phyloP scores from a whole-genome alignment of 30 jellyfish, hydroid and myxozoan genomes.

The Calvadosia cruxmelitensis region DNA sequence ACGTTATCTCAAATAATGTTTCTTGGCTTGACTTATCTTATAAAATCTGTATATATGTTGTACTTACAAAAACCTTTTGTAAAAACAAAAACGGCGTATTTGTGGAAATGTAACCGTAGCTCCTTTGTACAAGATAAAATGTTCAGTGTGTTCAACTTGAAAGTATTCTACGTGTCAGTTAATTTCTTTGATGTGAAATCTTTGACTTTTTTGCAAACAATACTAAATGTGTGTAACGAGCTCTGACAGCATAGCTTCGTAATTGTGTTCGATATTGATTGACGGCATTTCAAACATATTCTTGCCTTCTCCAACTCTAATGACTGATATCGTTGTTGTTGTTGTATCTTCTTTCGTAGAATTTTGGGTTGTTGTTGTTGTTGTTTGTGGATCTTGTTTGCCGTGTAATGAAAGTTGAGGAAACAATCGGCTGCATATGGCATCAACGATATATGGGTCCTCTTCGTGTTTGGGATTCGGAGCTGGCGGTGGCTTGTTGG shows the following conservation, averaged over 20 bases:
- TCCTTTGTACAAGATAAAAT: too few relatives aligned
- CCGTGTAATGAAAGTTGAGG: slow-evolving; percentile 56
- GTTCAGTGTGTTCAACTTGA: too few relatives aligned
- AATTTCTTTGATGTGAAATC: neutral
- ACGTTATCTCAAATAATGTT: too few relatives aligned
- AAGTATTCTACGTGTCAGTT: too few relatives aligned
- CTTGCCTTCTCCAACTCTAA: slow-evolving; percentile 32
- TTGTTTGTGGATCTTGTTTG: neutral
- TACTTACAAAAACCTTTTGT: too few relatives aligned
- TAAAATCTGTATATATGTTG: too few relatives aligned
- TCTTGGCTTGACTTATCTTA: too few relatives aligned
- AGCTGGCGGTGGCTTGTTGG: slow-evolving; percentile 22
- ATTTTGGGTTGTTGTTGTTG: neutral
- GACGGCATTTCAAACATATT: slow-evolving; percentile 61
- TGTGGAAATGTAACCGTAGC: too few relatives aligned
- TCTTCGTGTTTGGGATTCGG: slow-evolving; percentile 29
- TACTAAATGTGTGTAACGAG: slow-evolving; percentile 54
- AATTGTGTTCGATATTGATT: slow-evolving; percentile 21
- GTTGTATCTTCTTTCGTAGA: neutral
- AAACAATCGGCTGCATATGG: slow-evolving; percentile 49
- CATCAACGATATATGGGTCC: slow-evolving; percentile 82
- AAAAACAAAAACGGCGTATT: too few relatives aligned
- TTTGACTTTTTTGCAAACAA: too few relatives aligned
- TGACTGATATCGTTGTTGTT: slow-evolving; percentile 8
- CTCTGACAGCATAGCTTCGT: slow-evolving; percentile 61